Conservation (phyloP, 2,797 vertebrate genomes). For the Semotilus atromaculatus region DNA sequence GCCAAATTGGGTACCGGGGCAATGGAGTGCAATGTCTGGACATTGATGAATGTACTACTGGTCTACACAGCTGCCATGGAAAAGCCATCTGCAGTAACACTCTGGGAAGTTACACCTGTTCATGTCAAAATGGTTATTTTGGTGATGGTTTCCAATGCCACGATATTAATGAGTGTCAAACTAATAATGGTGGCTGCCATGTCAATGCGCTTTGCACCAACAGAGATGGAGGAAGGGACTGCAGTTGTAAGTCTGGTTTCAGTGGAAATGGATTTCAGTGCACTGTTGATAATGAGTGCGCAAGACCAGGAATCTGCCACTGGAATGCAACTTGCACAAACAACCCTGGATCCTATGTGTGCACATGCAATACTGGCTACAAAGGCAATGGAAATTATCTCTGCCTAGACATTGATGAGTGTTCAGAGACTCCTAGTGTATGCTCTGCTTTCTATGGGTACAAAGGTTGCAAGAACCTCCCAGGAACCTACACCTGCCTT, state of each 20-base stretch:
- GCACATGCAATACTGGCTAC: constrained; percentile 81
- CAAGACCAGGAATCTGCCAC: constrained; percentile 72
- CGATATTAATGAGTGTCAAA: constrained; percentile 81
- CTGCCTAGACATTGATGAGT: constrained; percentile 84
- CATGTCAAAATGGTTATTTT: constrained; percentile 75
- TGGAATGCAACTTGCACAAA: constrained; percentile 86
- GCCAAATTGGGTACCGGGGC: constrained; percentile 76
- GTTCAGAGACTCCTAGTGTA: constrained; percentile 75
- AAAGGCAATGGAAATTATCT: constrained; percentile 87
- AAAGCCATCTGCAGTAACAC: constrained; percentile 77
- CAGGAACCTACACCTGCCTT: constrained; percentile 77
- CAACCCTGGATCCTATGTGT: constrained; percentile 80
- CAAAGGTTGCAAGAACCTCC: constrained; percentile 81
- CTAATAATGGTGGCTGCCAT: constrained; percentile 79
- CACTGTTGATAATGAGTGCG: constrained; percentile 78
- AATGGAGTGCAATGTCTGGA: constrained; percentile 76
- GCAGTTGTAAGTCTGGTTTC: constrained; percentile 79
- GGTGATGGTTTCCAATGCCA: constrained; percentile 78
- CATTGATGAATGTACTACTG: constrained; percentile 77
- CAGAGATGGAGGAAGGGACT: constrained; percentile 73
- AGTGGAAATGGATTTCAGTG: constrained; percentile 77
- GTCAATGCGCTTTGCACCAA: constrained; percentile 76
- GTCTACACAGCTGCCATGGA: constrained; percentile 73
- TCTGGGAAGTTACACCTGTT: constrained; percentile 77
- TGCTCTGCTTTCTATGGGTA: constrained; percentile 76